Base-by-base conservation (phyloP, 2,888 invertebrate genomes). In the Cremastinae sp. region DNA sequence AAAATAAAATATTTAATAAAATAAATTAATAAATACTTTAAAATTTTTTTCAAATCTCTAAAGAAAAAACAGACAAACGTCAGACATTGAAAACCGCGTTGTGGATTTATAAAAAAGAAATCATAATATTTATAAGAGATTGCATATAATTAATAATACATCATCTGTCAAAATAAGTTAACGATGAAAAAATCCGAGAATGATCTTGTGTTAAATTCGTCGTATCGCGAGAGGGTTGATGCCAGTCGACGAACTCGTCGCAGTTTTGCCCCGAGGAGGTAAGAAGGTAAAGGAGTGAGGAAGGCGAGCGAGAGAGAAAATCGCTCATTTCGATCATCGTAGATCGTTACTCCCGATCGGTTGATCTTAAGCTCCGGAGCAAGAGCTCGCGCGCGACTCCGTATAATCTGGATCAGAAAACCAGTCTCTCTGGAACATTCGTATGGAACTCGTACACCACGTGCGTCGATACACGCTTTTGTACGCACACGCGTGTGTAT, bases 311-410 rank as follows among this genome's bases (percentile, higher is more conserved):
- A 75, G 79, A 78, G 74, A 78, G 69, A 80, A 75, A 79, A 82
- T 83, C 82, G 78, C 80, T 81, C 80, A 82, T 82, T 82, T 85
- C 82, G 85, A 83, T 84, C 82, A 83, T 80, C 78, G 81, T 82
- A 83, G 83, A 84, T 84, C 82, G 82, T 83, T 81, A 83, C 81
- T 84, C 81, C 77, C 78, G 84, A 83, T 83, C 82, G 81, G 78
- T 68, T 58, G 77, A 68, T 73, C 74, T 64, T 49, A 37, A 59
- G 72, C 47, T 69, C 66, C 72, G 56, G 14, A 61, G 51, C 16
- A 10, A 9, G 58, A 64, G 56, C 56, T 45, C 61, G 49, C 59
- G 53, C 74, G 69, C 41, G 59, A 53, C 73, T 73, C 59, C 69
- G 69, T 28, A 28, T 76, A 73, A 76, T 76, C 69, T 76, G 73